phyloP scores from a whole-genome alignment of 2,888 invertebrate species.

The Agrenia bidenticulata region DNA sequence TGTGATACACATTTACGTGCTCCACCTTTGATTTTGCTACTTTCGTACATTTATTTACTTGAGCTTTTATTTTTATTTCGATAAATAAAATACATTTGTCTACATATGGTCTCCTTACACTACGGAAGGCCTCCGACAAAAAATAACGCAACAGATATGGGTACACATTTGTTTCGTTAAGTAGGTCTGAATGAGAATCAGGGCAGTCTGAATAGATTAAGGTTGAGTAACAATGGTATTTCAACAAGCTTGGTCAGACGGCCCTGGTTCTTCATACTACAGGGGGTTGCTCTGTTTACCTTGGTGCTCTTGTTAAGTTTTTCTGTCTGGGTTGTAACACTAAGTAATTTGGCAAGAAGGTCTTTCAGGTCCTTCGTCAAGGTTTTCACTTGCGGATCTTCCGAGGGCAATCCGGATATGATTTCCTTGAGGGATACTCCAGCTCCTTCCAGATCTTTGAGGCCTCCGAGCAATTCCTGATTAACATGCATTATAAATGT shows the following conservation, averaged over 20 bases:
- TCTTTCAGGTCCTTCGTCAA: conserved; percentile 63
- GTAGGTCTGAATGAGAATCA: not conserved
- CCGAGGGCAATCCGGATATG: conserved; percentile 63
- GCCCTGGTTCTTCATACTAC: conserved; percentile 2
- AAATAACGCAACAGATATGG: too few species aligned
- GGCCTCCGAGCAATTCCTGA: conserved; percentile 69
- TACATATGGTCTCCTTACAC: not conserved
- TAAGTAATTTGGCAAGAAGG: conserved; percentile 67
- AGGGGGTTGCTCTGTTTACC: conserved; percentile 21
- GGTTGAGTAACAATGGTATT: conserved; percentile 1
- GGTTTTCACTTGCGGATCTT: conserved; percentile 66
- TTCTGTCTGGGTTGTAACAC: conserved; percentile 57
- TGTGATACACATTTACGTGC: too few species aligned
- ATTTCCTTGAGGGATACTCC: conserved; percentile 66
- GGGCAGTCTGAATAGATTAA: conserved; percentile 2
- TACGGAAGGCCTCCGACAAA: too few species aligned
- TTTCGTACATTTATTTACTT: not conserved
- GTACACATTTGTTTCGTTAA: not conserved
- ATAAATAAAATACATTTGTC: conserved; percentile 8
- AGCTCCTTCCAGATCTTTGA: conserved; percentile 69
- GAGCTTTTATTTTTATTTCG: not conserved
- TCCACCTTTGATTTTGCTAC: too few species aligned
- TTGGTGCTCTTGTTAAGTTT: conserved; percentile 28
- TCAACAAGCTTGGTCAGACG: conserved; percentile 15
- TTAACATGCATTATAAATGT: not conserved